Percentiles rank a stretch among this genome's conserved stretches.
phyloP scores from a whole-genome alignment of 2,888 invertebrate genomes.

The Acleris literana region DNA sequence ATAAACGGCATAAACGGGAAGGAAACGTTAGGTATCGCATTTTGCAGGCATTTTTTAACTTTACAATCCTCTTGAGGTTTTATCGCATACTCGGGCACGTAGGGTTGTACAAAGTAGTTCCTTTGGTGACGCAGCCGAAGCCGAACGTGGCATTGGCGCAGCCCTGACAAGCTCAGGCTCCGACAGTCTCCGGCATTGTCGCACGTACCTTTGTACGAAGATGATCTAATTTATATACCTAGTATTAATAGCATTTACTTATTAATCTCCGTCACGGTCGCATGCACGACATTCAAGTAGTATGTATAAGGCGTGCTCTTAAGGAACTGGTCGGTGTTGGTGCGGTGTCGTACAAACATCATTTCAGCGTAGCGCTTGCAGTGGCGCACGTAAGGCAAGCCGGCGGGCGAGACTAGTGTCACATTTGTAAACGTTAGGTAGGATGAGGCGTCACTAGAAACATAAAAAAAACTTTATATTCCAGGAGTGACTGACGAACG shows the following conservation, averaged over 20 bases:
- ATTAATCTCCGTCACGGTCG: conserved; percentile 81
- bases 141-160: too few relatives aligned
- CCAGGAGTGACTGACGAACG: background rate
- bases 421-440: conserved; percentile 86
- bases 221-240: background rate
- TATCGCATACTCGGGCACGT: too few relatives aligned
- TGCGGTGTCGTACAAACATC: conserved; percentile 79
- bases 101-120: too few relatives aligned
- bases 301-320: conserved; percentile 84
- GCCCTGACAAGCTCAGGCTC: too few relatives aligned
- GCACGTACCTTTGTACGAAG: too few relatives aligned
- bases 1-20: too few relatives aligned
- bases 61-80: too few relatives aligned
- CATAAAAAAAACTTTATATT: background rate
- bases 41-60: too few relatives aligned
- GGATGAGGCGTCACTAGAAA: conserved; percentile 63
- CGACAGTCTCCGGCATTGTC: too few relatives aligned
- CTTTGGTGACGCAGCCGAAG: too few relatives aligned
- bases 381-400: conserved; percentile 69
- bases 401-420: conserved; percentile 86
- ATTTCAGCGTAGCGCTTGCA: conserved; percentile 58
- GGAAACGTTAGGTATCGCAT: too few relatives aligned
- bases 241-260: conserved; percentile 62
- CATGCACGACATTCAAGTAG: conserved; percentile 86
- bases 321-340: conserved; percentile 73